Conservation (phyloP, 2,113 vertebrate genomes). For the Chaetorhynchus papuensis region DNA sequence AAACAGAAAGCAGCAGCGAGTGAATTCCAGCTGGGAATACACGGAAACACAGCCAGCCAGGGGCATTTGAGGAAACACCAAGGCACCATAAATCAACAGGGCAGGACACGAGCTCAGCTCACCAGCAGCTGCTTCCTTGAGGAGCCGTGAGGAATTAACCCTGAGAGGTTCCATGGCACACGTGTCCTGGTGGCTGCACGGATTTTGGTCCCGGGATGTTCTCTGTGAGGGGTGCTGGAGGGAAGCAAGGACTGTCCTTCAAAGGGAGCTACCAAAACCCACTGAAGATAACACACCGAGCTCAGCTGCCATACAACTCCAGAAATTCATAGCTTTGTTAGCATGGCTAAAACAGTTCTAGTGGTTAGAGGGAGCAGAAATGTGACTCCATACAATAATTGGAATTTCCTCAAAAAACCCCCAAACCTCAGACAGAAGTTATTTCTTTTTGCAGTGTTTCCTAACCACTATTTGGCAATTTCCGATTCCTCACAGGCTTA, state of each 20-base stretch:
- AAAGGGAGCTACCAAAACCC: background rate
- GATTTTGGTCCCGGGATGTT: no score
- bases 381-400: background rate
- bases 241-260: background rate
- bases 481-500: background rate
- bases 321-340: background rate
- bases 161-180: background rate
- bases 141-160: background rate
- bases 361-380: background rate
- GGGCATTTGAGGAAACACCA: background rate
- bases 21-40: background rate
- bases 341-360: background rate
- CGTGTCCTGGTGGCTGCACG: fast-evolving
- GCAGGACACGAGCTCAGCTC: background rate
- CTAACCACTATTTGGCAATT: background rate
- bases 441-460: background rate
- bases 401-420: background rate
- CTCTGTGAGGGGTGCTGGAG: background rate
- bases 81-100: background rate
- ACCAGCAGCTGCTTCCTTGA: background rate
- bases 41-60: background rate
- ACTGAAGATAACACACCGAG: background rate
- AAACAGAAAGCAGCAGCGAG: background rate
- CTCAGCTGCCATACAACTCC: background rate
- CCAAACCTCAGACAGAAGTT: background rate